These are phyloP conservation scores for Enoplolaimus lenunculus DNA, from an alignment of 2,888 invertebrate species.

Conservation along the genomic window DNA sequence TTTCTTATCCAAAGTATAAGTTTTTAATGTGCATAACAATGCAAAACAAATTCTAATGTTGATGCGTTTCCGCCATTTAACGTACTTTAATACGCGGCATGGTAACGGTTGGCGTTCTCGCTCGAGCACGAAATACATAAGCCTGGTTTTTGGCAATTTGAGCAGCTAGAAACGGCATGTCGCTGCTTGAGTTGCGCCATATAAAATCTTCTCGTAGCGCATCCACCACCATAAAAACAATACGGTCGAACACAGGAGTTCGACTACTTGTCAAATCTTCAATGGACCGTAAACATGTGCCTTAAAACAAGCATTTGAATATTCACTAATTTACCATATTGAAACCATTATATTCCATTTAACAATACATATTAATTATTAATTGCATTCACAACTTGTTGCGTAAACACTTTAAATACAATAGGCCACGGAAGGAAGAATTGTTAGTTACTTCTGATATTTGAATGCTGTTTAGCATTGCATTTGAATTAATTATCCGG, in stretches of 20 bases:
- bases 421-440: no score
- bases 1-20: no score
- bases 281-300: neutral
- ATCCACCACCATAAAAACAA: neutral
- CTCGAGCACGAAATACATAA: neutral
- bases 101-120: neutral
- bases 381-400: no score
- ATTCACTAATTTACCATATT: neutral
- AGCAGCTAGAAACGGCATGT: neutral
- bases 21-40: neutral
- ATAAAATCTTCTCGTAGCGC: neutral
- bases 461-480: no score
- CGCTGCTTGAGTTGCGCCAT: neutral
- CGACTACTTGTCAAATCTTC: no score
- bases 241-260: neutral
- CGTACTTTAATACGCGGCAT: neutral
- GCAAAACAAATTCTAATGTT: neutral
- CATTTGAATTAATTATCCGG: no score
- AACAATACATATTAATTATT: no score
- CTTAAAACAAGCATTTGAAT: neutral
- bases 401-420: no score
- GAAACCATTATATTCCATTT: no score
- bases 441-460: no score
- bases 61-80: no score
- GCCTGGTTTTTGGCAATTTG: neutral